Conservation (phyloP, 2,797 vertebrate genomes). For the Helostoma temminkii region DNA sequence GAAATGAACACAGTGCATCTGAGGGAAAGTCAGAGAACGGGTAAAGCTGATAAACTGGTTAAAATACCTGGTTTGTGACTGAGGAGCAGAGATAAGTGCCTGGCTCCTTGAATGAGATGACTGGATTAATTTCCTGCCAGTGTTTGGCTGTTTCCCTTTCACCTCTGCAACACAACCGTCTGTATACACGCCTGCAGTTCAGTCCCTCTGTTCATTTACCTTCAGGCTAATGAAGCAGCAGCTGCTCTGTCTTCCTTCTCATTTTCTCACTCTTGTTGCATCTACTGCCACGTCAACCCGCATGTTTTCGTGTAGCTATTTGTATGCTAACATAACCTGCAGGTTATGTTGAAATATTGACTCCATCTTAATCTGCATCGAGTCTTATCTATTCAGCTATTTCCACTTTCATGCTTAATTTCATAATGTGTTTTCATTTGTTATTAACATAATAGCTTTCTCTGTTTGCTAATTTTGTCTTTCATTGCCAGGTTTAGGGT, state of each 20-base stretch:
- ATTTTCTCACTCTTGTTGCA: neutral
- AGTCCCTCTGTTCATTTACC: conserved; percentile 38
- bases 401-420: no score
- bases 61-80: conserved; percentile 5
- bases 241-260: conserved; percentile 33
- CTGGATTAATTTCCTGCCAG: conserved; percentile 72
- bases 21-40: conserved; percentile 1
- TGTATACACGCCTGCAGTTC: conserved; percentile 40
- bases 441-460: conserved; percentile 12
- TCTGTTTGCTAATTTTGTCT: conserved; percentile 22
- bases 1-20: conserved; percentile 1
- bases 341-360: neutral
- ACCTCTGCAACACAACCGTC: conserved; percentile 56
- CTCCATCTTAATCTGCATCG: no score
- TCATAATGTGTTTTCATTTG: conserved; percentile 18
- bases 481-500: conserved; percentile 12
- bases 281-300: neutral
- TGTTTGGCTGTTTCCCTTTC: conserved; percentile 47
- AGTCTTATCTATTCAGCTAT: neutral
- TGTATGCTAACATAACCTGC: no score
- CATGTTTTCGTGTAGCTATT: neutral
- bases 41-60: neutral
- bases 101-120: conserved; percentile 37
- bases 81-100: conserved; percentile 1
- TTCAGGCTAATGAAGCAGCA: conserved; percentile 48